Percentiles rank a stretch among this genome's conserved stretches.
These are phyloP conservation scores for Mugil cephalus DNA, from an alignment of 2,113 vertebrate genomes.

Conservation along the genomic window DNA sequence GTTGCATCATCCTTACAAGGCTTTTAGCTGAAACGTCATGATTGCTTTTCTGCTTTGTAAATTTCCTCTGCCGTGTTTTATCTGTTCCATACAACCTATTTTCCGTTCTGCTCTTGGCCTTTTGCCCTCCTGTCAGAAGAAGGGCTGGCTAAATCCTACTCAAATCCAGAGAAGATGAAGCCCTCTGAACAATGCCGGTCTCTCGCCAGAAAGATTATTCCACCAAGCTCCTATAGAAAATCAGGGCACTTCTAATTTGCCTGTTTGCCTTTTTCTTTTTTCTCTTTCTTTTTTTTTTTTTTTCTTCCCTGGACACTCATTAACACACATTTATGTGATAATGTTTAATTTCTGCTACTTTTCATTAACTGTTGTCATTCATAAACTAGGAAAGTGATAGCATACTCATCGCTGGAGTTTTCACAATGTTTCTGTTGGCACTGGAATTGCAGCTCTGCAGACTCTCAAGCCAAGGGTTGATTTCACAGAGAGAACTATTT, in stretches of 20 bases:
- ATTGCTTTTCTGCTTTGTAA: constrained; percentile 2
- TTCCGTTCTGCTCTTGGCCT: constrained; percentile 22
- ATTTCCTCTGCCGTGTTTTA: not conserved
- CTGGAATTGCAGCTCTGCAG: constrained; percentile 22
- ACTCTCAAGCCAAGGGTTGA: constrained; percentile 11
- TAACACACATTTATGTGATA: not conserved
- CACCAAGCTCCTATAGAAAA: constrained; percentile 13
- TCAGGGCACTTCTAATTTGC: constrained; percentile 6
- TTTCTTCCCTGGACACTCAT: not conserved
- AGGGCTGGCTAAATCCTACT: constrained; percentile 30
- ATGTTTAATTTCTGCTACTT: constrained; percentile 5
- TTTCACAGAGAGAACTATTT: constrained; percentile 29
- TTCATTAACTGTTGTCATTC: constrained; percentile 19
- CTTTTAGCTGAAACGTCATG: not conserved
- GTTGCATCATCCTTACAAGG: not conserved
- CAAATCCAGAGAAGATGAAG: constrained; percentile 58
- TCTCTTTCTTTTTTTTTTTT: not conserved
- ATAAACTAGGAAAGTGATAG: constrained; percentile 26
- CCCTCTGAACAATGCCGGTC: constrained; percentile 19
- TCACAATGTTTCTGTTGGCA: constrained; percentile 45
- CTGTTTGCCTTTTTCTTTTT: not conserved
- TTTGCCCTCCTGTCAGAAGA: constrained; percentile 31
- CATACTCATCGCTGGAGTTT: constrained; percentile 33
- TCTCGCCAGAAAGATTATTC: constrained; percentile 26
- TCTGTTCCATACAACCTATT: constrained; percentile 19